phyloP scores from a whole-genome alignment of 2,888 invertebrate genomes.

The Periphyllus acericola region DNA sequence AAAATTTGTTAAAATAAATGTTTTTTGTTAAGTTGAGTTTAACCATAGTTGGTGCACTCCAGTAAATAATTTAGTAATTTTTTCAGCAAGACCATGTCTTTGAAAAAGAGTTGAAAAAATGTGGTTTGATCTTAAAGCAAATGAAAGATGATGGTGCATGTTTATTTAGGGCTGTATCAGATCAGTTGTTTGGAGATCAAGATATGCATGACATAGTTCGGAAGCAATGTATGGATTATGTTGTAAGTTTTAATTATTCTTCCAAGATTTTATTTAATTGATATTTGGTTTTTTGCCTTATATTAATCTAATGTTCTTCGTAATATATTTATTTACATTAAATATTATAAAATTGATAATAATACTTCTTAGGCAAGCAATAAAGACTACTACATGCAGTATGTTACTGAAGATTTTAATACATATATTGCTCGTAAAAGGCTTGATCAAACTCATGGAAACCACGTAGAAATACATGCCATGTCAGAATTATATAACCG shows the following conservation, averaged over 20 bases:
- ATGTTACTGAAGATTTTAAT: conserved; percentile 88
- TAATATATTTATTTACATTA: conserved; percentile 15
- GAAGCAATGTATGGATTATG: conserved; percentile 89
- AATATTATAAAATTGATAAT: conserved; percentile 20
- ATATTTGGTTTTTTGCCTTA: neutral
- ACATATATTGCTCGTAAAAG: conserved; percentile 85
- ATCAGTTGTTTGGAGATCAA: conserved; percentile 91
- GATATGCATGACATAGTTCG: conserved; percentile 86
- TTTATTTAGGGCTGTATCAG: conserved; percentile 86
- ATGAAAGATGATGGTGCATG: conserved; percentile 92
- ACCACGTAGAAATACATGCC: conserved; percentile 91
- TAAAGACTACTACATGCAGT: conserved; percentile 86
- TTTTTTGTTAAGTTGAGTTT: neutral
- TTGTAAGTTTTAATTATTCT: conserved; percentile 72
- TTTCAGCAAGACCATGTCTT: conserved; percentile 76
- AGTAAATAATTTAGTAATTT: neutral
- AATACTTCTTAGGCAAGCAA: conserved; percentile 76
- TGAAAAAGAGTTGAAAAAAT: conserved; percentile 76
- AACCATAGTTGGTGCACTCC: no score
- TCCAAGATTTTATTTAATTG: neutral
- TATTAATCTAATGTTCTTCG: neutral
- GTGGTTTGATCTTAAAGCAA: conserved; percentile 81
- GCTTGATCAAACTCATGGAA: conserved; percentile 83
- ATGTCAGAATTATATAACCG: conserved; percentile 90
- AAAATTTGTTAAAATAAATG: neutral